Base-by-base conservation (phyloP, 2,888 invertebrate genomes). In the Dicyrtoma fusca region DNA sequence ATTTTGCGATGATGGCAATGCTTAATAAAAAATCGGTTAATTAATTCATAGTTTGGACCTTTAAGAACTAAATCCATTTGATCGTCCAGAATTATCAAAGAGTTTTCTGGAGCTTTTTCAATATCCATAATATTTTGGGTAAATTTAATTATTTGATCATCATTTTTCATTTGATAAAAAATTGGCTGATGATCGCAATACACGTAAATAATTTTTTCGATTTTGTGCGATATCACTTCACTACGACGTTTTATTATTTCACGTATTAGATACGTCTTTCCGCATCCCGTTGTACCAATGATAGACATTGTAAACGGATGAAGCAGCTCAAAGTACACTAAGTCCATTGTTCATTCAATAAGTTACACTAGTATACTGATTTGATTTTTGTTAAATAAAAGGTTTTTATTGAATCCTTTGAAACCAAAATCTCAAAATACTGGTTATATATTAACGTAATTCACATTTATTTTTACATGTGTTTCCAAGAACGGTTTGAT, bases 1-100 rank as follows among this genome's bases (percentile, higher is more conserved):
- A 13, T 13, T 2, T 45, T 45, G 8, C 1, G 11, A 63, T 63
- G 62, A 21, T 63, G 62, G 14, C 26, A 14, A 3, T 19, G n/a
- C 14, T 45, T 63, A 1, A 63, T 45, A 45, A 45, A 63, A 63
- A 44, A 63, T 26, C 45, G 8, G 17, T 4, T 45, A 19, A 63
- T n/a, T 0, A 63, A 11, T 3, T 49, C 49, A n/a, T 3, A 19
- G 49, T 49, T 17, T 49, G 14, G n/a, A 4, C 13, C 3, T 49
- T 49, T 49, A 3, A 19, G 23, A 14, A 63, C 21, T 11, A 1
- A 10, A 63, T 63, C 45, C 17, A 13, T 13, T 1, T 44, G 45
- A 63, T 63, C 62, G 45, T 63, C 62, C 1, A 63, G 1, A 2
- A 63, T 14, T 1, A 63, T 45, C 1, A 63, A 19, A 45, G 45